A percentile compares a stretch with the other conserved stretches of the same genome.
phyloP scores from a whole-genome alignment of 2,797 vertebrate species.

The Knipowitschia caucasica region DNA sequence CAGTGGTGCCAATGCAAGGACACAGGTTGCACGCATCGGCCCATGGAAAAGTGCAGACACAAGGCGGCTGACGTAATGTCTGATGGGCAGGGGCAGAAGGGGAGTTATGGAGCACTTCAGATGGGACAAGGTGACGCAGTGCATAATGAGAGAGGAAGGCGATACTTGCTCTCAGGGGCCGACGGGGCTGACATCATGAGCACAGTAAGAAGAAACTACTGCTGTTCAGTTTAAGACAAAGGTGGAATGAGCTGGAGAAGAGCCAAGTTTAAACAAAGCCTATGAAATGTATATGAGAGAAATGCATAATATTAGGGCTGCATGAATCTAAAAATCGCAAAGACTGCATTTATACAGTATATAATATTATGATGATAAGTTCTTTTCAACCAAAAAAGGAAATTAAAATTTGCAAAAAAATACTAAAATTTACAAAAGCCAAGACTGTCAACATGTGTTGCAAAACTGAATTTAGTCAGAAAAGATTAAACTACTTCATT shows the following conservation, averaged over 20 bases:
- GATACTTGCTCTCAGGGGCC: conserved; percentile 27
- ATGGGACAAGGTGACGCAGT: conserved; percentile 23
- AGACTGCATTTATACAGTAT: too few species aligned
- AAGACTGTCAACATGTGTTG: too few species aligned
- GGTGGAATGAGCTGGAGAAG: not conserved
- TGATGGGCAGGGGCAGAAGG: conserved; percentile 15
- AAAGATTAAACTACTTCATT: too few species aligned
- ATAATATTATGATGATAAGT: too few species aligned
- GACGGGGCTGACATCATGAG: conserved; percentile 29
- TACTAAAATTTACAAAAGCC: too few species aligned
- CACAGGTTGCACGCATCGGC: conserved; percentile 17
- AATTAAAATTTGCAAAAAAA: too few species aligned
- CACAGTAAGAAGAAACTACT: conserved; percentile 10
- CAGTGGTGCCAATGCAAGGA: conserved; percentile 17
- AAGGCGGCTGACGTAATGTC: conserved; percentile 36
- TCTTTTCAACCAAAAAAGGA: too few species aligned
- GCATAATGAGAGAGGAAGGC: conserved; percentile 30
- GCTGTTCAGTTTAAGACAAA: conserved; percentile 9
- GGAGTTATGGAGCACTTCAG: conserved; percentile 9
- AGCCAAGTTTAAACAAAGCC: not conserved
- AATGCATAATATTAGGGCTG: too few species aligned
- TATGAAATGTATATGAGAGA: not conserved
- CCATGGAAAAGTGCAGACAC: conserved; percentile 10
- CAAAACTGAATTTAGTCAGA: too few species aligned
- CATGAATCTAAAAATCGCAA: too few species aligned